phyloP scores from a whole-genome alignment of 2,113 vertebrate genomes.

The Dromiciops gliroides region DNA sequence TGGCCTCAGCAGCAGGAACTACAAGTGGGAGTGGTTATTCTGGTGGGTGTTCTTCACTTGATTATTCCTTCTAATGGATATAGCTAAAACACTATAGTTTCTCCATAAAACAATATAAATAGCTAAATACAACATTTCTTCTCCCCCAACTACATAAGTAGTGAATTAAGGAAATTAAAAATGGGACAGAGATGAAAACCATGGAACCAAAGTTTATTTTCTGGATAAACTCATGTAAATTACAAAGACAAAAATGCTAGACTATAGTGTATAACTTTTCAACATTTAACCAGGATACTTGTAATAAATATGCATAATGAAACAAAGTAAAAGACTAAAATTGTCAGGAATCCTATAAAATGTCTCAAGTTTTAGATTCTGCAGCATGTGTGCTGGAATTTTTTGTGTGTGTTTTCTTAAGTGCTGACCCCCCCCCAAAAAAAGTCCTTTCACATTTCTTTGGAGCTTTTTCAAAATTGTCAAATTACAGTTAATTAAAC shows the following conservation, averaged over 20 bases:
- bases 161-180: not conserved
- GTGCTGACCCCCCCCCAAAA: conserved; percentile 69
- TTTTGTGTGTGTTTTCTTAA: conserved; percentile 73
- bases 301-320: conserved; percentile 87
- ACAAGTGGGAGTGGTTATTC: not conserved
- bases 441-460: conserved; percentile 84
- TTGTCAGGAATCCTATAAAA: conserved; percentile 83
- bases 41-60: not conserved
- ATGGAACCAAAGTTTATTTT: conserved; percentile 85
- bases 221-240: conserved; percentile 83
- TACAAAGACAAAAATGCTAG: conserved; percentile 84
- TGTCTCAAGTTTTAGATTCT: conserved; percentile 82
- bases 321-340: conserved; percentile 83
- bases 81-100: not conserved
- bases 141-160: not conserved
- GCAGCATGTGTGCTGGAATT: conserved; percentile 78
- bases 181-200: conserved; percentile 56
- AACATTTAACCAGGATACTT: conserved; percentile 85
- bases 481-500: conserved; percentile 78
- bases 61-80: not conserved
- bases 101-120: not conserved
- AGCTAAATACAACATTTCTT: not conserved
- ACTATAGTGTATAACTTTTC: conserved; percentile 83
- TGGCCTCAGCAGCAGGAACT: not conserved
- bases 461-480: conserved; percentile 81